Base-by-base conservation (phyloP, 2,797 vertebrate genomes). In the Pangasius macronema region DNA sequence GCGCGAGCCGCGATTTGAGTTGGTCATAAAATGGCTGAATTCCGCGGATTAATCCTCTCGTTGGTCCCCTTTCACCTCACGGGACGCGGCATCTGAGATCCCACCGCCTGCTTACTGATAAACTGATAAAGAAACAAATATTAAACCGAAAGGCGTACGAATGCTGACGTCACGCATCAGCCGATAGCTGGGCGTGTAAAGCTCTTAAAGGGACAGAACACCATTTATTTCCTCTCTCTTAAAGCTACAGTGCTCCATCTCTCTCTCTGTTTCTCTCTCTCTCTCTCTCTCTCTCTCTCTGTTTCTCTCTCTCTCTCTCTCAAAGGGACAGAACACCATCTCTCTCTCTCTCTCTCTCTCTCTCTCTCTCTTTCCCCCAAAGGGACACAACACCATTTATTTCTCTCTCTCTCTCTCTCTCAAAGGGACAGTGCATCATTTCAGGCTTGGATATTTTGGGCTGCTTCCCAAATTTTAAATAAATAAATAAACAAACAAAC, bases 161-260 rank as follows among this genome's bases (percentile, higher is more conserved):
- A 65, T 39, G 33, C 0, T 11, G 42, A 90, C 92, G 92, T 91
- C 89, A 91, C 68, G 36, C 27, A 91, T 92, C 92, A 91, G 90
- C 89, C 88, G 90, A 92, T 88, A 53, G 42, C 63, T 68, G 87
- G 86, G 87, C 30, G 88, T 82, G 88, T 61, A 42, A 22, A 27
- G 27, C 61, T 87, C 85, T 91, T 91, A 92, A 92, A 91, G 90
- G 1, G 16, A 72, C 67, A 55, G 39, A 39, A 39, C 39, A 39
- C 39, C 39, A 39, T 51, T 14, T 51, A 11, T 51, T 11, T 2
- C 10, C 27, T n/a, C 22, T 20, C 65, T 16, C 13, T 33, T 18
- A 67, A 67, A 67, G 65, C 4, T 4, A 7, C 65, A 14, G 63
- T 1, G n/a, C 30, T 6, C 30, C 61, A 11, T 63, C n/a, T 63